A percentile compares a stretch with the other conserved stretches of the same genome.
These are phyloP conservation scores for Scaptodrosophila lebanonensis DNA, from an alignment of 1,140 invertebrate species.

Conservation along the genomic window DNA sequence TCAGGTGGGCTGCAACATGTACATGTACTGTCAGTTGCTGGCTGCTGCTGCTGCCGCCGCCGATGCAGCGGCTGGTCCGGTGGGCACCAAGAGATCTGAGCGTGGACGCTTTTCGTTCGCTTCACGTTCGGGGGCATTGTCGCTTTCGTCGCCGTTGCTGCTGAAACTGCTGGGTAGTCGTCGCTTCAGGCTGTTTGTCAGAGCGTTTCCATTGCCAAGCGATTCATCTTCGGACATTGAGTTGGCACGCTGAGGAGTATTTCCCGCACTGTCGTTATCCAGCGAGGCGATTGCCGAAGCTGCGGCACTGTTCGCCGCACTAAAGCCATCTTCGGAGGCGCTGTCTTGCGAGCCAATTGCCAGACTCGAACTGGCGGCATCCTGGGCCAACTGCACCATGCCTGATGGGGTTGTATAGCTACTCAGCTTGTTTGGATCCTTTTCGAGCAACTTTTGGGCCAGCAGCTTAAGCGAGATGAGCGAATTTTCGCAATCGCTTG, in stretches of 20 bases:
- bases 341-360: conserved; percentile 63
- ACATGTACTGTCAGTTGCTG: conserved; percentile 74
- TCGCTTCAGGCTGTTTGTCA: conserved; percentile 48
- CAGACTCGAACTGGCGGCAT: conserved; percentile 13
- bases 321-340: conserved; percentile 70
- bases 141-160: conserved; percentile 71
- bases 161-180: conserved; percentile 65
- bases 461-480: conserved; percentile 88
- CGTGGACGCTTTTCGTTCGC: conserved; percentile 28
- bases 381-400: conserved; percentile 45
- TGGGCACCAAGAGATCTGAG: conserved; percentile 19
- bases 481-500: conserved; percentile 95
- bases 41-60: conserved; percentile 31
- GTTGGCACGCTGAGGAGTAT: conserved; percentile 60
- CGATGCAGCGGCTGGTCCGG: not conserved
- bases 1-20: conserved; percentile 66
- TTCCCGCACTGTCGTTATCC: conserved; percentile 69
- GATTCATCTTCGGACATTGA: conserved; percentile 70
- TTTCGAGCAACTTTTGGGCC: conserved; percentile 89
- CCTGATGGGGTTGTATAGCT: conserved; percentile 68
- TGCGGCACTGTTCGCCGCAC: conserved; percentile 57
- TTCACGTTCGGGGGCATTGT: conserved; percentile 60
- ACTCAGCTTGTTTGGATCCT: conserved; percentile 82
- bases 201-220: conserved; percentile 43
- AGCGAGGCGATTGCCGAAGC: conserved; percentile 67